Evolutionary conservation across 2,113 vertebrate species (phyloP), one percentile per base, ranked within the genome.

Genomic region (Cynopterus brachyotis): DNA sequence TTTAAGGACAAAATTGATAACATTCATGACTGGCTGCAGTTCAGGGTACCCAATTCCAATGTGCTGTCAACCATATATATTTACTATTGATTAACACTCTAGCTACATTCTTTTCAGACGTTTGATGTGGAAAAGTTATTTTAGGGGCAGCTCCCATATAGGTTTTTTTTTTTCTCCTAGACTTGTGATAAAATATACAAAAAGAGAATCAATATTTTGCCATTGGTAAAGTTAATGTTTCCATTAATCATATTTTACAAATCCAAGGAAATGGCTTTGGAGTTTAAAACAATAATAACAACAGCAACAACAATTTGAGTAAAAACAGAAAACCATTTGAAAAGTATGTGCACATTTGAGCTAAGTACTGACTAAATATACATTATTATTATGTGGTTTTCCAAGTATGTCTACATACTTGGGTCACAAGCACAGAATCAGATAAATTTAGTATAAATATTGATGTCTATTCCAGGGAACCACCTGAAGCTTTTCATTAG

Each of bases 1-100:
- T 95, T 93, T 97, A 97, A 96, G 60, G 76, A 97, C 26, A 93
- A 94, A 96, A 97, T 94, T 96, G 95, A 93, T 97, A 96, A 93
- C 82, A 84, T 70, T 64, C 72, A 86, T 9, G 20, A 80, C 19
- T 95, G 93, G 62, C 81, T 96, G 22, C 42, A 95, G 91, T 75
- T 96, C 96, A 98, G 60, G 47, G 19, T 59, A 73, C 17, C 20
- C 42, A 91, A 85, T 96, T 98, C 85, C 59, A 92, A 55, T 47
- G 55, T 84, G 80, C 86, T 97, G 75, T 97, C 92, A 96, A 80
- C 26, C 0, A 5, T 72, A 9, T 91, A 50, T 95, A 94, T 97
- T 98, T 97, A 62, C 30, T 90, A 72, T 97, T 98, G 96, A 96
- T 80, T 72, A 95, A 96, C 79, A 92, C 2, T 86, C 78, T 67